Base-by-base conservation (phyloP, 2,113 vertebrate species). In the Tautogolabrus adspersus region DNA sequence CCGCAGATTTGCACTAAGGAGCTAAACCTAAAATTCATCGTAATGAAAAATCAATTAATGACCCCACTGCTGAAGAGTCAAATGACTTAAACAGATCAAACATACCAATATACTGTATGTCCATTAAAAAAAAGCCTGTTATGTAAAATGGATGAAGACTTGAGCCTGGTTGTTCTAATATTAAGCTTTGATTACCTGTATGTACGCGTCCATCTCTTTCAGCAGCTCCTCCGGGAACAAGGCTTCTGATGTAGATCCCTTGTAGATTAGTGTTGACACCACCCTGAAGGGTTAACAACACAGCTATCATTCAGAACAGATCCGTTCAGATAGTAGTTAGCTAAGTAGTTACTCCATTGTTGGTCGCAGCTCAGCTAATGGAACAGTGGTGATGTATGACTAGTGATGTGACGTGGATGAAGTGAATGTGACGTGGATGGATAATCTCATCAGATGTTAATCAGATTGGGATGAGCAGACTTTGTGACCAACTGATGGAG, bases 211-310 rank as follows among this genome's bases (percentile, higher is more conserved):
- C 95, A 0, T 96, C 94, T 70, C 91, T 94, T 82, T 96, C 96
- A 30, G 96, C 96, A 6, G 95, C 94, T 37, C 96, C 96, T 52
- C 87, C 91, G 5, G 95, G 89, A 81, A 96, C 89, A 0, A 98
- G 93, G 52, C 93, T 96, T 83, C 96, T 97, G 81, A 97, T 94
- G 0, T 95, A 97, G 88, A 97, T 94, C 16, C 95, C 95, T 67
- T 95, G 91, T 49, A 94, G 88, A 11, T 79, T 94, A 0, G 94
- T 95, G 69, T 96, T 96, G 71, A 94, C 88, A 13, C 95, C 96
- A 66, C 94, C 95, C 96, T 97, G 86, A 81, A 55, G 10, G 68
- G 56, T 68, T 19, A 2, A 30, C 6, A 9, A 57, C 1, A 19
- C 40, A 42, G 8, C 19, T 22, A 3, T 47, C 0, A 68, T 13